phyloP scores from a whole-genome alignment of 2,797 vertebrate species.

The Percopsis omiscomaycus region DNA sequence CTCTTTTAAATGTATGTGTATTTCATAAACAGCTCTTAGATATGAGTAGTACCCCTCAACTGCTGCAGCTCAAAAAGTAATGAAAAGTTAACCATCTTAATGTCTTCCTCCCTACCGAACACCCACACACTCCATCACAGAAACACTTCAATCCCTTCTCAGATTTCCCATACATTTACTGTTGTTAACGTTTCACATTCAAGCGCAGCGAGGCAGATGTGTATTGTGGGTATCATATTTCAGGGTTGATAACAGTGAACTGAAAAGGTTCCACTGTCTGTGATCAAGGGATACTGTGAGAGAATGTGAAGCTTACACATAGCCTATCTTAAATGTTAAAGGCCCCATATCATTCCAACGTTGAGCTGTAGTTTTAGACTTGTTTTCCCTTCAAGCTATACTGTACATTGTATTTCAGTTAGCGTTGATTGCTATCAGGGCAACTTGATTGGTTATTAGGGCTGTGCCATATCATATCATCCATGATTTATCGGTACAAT shows the following conservation, averaged over 20 bases:
- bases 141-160: conserved; percentile 41
- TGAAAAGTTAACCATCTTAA: conserved; percentile 73
- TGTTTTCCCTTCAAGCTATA: too few relatives aligned
- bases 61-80: conserved; percentile 56
- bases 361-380: too few relatives aligned
- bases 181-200: conserved; percentile 29
- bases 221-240: conserved; percentile 40
- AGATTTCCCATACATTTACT: conserved; percentile 42
- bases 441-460: too few relatives aligned
- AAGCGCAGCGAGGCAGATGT: conserved; percentile 24
- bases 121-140: conserved; percentile 46
- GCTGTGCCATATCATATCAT: too few relatives aligned
- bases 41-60: conserved; percentile 53
- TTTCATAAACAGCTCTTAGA: conserved; percentile 65
- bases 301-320: conserved; percentile 16
- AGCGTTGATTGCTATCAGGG: too few relatives aligned
- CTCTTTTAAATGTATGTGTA: conserved; percentile 42
- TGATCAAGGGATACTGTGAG: conserved; percentile 30
- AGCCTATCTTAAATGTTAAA: too few relatives aligned
- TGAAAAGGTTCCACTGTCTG: conserved; percentile 29
- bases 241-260: conserved; percentile 25
- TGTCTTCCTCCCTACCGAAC: conserved; percentile 55
- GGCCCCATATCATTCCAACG: too few relatives aligned
- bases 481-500: too few relatives aligned
- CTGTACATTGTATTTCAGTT: too few relatives aligned